A percentile compares a stretch with the other conserved stretches of the same genome.
These are phyloP conservation scores for Iguana delicatissima DNA, from an alignment of 2,797 vertebrate genomes.

Conservation along the genomic window DNA sequence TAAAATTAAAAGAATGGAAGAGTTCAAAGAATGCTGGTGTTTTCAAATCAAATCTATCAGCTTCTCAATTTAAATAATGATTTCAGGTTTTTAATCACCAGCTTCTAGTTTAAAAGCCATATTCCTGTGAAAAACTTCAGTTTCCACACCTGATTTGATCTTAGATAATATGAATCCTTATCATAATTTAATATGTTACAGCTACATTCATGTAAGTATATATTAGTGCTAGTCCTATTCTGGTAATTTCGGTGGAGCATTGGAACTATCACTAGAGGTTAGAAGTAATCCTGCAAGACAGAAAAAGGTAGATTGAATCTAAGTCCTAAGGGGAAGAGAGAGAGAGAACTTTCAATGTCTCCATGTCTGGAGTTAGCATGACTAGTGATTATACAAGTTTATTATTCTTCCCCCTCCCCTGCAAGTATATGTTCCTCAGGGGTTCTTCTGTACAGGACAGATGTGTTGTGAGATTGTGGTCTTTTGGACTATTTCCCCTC, in stretches of 20 bases:
- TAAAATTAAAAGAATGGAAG: slow-evolving; percentile 37
- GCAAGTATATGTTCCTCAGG: too few species aligned
- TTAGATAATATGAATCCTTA: not conserved
- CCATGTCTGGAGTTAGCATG: too few species aligned
- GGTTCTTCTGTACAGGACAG: too few species aligned
- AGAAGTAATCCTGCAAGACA: too few species aligned
- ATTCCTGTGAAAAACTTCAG: not conserved
- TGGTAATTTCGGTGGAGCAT: not conserved
- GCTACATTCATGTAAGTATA: not conserved
- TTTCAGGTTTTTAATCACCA: slow-evolving; percentile 45
- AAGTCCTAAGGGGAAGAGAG: too few species aligned
- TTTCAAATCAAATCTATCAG: slow-evolving; percentile 26
- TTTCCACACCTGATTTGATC: not conserved
- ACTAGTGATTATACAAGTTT: too few species aligned
- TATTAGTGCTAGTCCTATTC: not conserved
- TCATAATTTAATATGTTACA: not conserved
- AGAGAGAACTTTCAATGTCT: too few species aligned
- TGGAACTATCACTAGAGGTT: too few species aligned
- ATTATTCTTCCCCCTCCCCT: too few species aligned
- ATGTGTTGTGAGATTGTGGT: too few species aligned
- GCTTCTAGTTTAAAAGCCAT: slow-evolving; percentile 19
- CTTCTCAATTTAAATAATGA: slow-evolving; percentile 35
- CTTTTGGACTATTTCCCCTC: too few species aligned
- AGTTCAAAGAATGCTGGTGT: slow-evolving; percentile 32
- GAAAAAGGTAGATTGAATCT: too few species aligned